Conservation (phyloP, 2,113 vertebrate genomes). For the Aramus guarauna region DNA sequence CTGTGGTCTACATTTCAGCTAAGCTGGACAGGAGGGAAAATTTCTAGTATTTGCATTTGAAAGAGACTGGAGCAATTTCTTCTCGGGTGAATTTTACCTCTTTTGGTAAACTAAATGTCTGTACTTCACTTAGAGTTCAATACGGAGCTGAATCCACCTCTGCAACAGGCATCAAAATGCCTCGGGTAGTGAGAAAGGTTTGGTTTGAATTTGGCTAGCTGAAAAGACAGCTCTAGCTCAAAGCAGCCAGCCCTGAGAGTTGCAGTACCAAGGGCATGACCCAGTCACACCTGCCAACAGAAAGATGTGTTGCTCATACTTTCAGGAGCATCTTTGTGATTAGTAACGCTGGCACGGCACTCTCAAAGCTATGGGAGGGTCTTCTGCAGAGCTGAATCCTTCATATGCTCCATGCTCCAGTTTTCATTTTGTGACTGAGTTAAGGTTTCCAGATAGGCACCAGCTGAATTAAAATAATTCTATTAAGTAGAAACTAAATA, state of each 20-base stretch:
- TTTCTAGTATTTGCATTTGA: not conserved
- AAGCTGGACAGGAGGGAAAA: not conserved
- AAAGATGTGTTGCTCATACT: not conserved
- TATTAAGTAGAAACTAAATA: not conserved
- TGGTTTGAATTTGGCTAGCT: not conserved
- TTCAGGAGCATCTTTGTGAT: not conserved
- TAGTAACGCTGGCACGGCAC: not conserved
- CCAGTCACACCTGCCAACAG: not conserved
- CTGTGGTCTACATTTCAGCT: not conserved
- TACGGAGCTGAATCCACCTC: not conserved
- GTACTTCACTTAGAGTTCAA: not conserved
- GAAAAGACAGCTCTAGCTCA: not conserved
- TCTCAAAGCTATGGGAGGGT: not conserved
- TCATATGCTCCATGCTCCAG: rapidly evolving
- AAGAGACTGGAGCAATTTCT: not conserved
- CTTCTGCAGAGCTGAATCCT: not conserved
- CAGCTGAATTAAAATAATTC: not conserved
- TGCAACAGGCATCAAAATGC: not conserved
- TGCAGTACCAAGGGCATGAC: not conserved
- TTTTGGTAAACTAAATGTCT: not conserved
- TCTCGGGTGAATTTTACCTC: not conserved
- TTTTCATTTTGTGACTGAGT: not conserved
- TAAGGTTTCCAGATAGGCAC: not conserved
- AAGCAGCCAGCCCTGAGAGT: not conserved
- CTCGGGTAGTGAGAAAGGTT: not conserved